Base-by-base conservation (phyloP, 2,797 vertebrate genomes). In the Eospalax fontanierii region DNA sequence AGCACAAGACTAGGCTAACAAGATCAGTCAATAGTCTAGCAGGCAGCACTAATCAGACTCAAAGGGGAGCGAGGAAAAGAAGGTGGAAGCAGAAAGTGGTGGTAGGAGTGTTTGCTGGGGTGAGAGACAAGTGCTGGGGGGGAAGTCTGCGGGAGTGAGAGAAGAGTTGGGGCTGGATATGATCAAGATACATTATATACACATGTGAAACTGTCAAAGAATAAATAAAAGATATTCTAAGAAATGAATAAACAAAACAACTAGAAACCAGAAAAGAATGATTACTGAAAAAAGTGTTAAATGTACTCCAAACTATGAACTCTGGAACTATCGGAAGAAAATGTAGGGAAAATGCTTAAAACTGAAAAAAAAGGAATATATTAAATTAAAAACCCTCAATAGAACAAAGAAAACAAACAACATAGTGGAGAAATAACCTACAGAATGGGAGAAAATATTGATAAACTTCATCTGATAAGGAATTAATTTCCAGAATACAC, bases 181-280 rank as follows among this genome's bases (percentile, higher is more conserved):
- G 61, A 46, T 66, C 61, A 66, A 46, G 40, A 66, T 30, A 83
- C 46, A 83, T 30, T 15, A 11, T 1, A 66, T 46, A 33, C 11
- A 66, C 38, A 4, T 33, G 46, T 46, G 19, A 46, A 33, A 46
- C 3, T 46, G 26, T 33, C 40, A 40, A 66, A 46, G 61, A 66
- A 66, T 46, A 65, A 21, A 76, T 50, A 50, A 54, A 54, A 50
- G 75, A 57, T 54, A n/a, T 35, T 79, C 11, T 24, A 79, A 54
- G 57, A 57, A 57, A 24, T 24, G 57, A 84, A 66, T n/a, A 88
- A 66, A 76, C n/a, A 85, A 94, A 89, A 76, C 80, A 75, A 90
- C 21, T 86, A 40, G 38, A 75, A 63, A 82, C 7, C n/a, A 95
- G 83, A 81, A 90, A 95, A 92, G 43, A 71, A 57, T 83, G 88